Conservation (phyloP, 2,888 invertebrate genomes). For the Ashinkailepas kermadecensis region DNA sequence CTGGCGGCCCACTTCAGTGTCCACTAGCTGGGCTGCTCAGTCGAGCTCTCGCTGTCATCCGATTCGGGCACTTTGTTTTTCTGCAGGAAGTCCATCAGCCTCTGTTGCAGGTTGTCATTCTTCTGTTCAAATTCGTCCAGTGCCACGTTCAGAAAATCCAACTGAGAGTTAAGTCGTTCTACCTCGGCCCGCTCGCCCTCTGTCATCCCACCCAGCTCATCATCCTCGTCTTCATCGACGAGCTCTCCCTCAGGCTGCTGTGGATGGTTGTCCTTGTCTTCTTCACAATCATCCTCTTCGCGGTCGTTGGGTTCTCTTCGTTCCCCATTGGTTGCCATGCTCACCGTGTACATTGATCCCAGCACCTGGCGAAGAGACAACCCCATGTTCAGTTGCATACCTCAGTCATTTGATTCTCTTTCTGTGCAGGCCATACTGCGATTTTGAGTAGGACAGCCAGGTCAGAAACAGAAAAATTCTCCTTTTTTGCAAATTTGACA, state of each 20-base stretch:
- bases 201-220: not conserved
- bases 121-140: constrained; percentile 18
- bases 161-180: not conserved
- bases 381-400: not conserved
- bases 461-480: too few relatives aligned
- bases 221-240: not conserved
- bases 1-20: too few relatives aligned
- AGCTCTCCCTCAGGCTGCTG: not conserved
- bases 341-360: not conserved
- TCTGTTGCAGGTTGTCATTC: constrained; percentile 7
- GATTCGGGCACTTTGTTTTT: not conserved
- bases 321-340: not conserved
- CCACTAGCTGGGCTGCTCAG: too few relatives aligned
- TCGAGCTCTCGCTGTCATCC: too few relatives aligned
- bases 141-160: not conserved
- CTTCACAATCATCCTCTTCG: not conserved
- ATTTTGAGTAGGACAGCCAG: too few relatives aligned
- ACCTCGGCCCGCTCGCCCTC: not conserved
- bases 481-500: too few relatives aligned
- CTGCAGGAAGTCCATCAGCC: not conserved
- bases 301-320: not conserved
- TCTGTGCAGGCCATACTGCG: too few relatives aligned
- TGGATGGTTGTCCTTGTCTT: not conserved
- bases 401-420: too few relatives aligned
- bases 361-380: not conserved